Conservation (phyloP, 2,797 vertebrate species). For the Natrix natrix region DNA sequence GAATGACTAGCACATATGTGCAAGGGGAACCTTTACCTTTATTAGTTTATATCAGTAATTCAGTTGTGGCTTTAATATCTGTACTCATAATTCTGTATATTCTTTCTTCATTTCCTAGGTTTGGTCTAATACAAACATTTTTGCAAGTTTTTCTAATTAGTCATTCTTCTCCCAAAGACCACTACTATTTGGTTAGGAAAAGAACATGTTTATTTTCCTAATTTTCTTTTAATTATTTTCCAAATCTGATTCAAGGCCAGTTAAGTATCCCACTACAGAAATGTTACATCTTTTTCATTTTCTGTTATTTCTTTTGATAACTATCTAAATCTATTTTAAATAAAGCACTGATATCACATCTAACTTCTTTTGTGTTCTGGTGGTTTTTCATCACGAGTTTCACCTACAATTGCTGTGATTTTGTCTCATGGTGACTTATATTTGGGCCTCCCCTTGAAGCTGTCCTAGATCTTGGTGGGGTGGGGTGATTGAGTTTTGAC, state of each 20-base stretch:
- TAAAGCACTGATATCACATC: neutral
- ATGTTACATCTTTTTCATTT: neutral
- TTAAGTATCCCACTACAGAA: neutral
- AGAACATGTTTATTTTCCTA: neutral
- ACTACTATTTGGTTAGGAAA: neutral
- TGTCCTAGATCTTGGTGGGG: neutral
- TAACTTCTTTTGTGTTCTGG: neutral
- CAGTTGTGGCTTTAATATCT: neutral
- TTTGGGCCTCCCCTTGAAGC: neutral
- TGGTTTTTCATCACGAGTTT: neutral
- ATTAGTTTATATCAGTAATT: neutral
- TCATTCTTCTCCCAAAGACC: neutral
- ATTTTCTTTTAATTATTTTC: neutral
- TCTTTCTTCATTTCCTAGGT: neutral
- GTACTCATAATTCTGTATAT: neutral
- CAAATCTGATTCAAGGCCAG: neutral
- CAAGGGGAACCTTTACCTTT: too few relatives aligned
- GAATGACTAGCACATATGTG: too few relatives aligned
- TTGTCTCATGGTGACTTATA: neutral
- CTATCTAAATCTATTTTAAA: neutral
- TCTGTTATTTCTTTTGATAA: neutral
- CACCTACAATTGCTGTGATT: neutral
- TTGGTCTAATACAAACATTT: neutral
- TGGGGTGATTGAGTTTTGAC: neutral
- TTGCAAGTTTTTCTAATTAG: neutral